phyloP scores from a whole-genome alignment of 2,113 vertebrate species.

The Xiphophorus maculatus region DNA sequence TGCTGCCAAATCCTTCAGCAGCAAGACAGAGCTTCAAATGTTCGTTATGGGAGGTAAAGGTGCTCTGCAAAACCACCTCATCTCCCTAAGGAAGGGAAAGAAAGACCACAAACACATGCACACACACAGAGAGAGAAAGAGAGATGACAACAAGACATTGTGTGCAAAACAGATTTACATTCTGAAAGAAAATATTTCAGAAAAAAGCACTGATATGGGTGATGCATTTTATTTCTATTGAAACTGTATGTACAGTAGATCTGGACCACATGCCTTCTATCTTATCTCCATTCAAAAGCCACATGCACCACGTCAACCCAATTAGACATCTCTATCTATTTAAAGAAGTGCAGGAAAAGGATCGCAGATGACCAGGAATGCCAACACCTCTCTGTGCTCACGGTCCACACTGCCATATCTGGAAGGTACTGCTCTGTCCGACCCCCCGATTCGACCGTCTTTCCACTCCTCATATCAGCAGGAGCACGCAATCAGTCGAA shows the following conservation, averaged over 20 bases:
- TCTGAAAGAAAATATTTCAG: neutral
- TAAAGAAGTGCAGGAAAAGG: slow-evolving; percentile 43
- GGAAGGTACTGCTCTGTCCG: slow-evolving; percentile 47
- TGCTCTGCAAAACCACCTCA: slow-evolving; percentile 92
- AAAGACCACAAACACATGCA: neutral
- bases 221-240: neutral
- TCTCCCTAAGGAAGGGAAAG: slow-evolving; percentile 82
- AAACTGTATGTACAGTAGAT: slow-evolving; percentile 30
- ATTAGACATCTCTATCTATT: slow-evolving; percentile 55
- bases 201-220: neutral
- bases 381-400: slow-evolving; percentile 56
- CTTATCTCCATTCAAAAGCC: slow-evolving; percentile 56
- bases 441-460: slow-evolving; percentile 51
- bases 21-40: slow-evolving; percentile 92
- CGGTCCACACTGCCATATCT: slow-evolving; percentile 50
- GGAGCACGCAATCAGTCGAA: slow-evolving; percentile 61
- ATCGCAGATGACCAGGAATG: slow-evolving; percentile 38
- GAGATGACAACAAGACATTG: neutral
- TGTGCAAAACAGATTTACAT: neutral
- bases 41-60: slow-evolving; percentile 84
- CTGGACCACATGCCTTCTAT: slow-evolving; percentile 19
- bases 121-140: too few relatives aligned
- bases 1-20: slow-evolving; percentile 91
- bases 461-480: slow-evolving; percentile 71
- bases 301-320: slow-evolving; percentile 21